Evolutionary conservation across 2,113 vertebrate species (phyloP).

Genomic region (Apodemus sylvaticus): DNA sequence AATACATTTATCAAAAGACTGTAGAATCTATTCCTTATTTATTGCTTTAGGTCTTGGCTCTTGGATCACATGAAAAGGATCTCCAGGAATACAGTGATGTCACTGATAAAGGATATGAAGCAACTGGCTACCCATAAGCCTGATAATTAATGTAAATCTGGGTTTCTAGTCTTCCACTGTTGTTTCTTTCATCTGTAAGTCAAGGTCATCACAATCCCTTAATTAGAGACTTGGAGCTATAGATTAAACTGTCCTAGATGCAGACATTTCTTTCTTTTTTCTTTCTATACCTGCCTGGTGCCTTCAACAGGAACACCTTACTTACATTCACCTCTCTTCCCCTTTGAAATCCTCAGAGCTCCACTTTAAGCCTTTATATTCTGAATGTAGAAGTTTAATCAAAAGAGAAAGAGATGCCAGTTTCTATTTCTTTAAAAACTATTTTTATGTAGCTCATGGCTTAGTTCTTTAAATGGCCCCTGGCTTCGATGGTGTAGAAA

Average conservation of each 20-base stretch:
- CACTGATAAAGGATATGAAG: not conserved
- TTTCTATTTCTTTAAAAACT: not conserved
- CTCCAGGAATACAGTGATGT: not conserved
- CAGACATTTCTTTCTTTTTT: not conserved
- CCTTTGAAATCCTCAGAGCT: not conserved
- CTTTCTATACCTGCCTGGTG: no score
- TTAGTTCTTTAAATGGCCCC: not conserved
- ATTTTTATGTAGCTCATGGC: not conserved
- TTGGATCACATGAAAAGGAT: not conserved
- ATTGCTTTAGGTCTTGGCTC: not conserved
- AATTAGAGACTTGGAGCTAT: not conserved
- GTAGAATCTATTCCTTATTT: not conserved
- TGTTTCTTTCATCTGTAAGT: not conserved
- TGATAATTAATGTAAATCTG: constrained; percentile 1
- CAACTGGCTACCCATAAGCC: not conserved
- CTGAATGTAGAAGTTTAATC: not conserved
- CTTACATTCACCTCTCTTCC: not conserved
- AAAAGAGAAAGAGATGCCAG: not conserved
- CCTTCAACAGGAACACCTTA: not conserved
- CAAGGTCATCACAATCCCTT: not conserved
- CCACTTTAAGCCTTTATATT: not conserved
- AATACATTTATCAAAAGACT: not conserved
- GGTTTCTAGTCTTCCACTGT: not conserved
- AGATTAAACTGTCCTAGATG: not conserved
- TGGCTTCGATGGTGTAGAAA: not conserved